Base-by-base conservation (phyloP, 1,140 invertebrate species). In the Zaprionus africanus region DNA sequence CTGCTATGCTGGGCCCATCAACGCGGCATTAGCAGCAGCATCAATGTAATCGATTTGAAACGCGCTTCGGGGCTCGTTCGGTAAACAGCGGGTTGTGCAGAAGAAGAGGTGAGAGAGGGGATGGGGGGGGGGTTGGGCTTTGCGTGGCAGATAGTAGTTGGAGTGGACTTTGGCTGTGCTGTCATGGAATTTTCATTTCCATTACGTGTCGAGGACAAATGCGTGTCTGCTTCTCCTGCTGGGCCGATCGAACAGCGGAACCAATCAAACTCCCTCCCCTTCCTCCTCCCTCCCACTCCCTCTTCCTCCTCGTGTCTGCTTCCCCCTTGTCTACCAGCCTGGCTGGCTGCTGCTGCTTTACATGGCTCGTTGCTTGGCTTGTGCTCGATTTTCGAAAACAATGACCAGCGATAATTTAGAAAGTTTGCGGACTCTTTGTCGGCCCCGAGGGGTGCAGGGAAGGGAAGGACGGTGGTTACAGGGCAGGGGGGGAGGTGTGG, bases 341-440 rank as follows among this genome's bases (percentile, higher is more conserved):
- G 17, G 24, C 22, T 49, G 31, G n/a, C n/a, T 69, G 5, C 2
- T 58, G 34, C 53, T 56, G 60, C 28, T 66, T 65, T 66, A 58
- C 53, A 66, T 70, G 9, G 65, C 65, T 26, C 15, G 38, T 54
- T 64, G 34, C 38, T 58, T 51, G 49, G 36, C 54, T 43, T 60
- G 43, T 38, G 17, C 13, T 28, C 19, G 63, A 49, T 63, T 66
- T 72, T 72, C 22, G 43, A 58, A 78, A 78, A 76, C 77, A 77
- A 67, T 84, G 82, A 78, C 78, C 78, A 70, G 53, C 76, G 64
- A 81, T 68, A 81, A 81, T 84, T 81, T 75, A 66, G 78, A 57
- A 78, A 81, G 73, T 78, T 85, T 57, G 41, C 15, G 31, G 9
- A 34, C 31, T 34, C 9, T 34, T 34, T 34, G 31, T 34, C 31